Conservation (phyloP, 1,140 invertebrate species). For the Tetramorium parvispinum region DNA sequence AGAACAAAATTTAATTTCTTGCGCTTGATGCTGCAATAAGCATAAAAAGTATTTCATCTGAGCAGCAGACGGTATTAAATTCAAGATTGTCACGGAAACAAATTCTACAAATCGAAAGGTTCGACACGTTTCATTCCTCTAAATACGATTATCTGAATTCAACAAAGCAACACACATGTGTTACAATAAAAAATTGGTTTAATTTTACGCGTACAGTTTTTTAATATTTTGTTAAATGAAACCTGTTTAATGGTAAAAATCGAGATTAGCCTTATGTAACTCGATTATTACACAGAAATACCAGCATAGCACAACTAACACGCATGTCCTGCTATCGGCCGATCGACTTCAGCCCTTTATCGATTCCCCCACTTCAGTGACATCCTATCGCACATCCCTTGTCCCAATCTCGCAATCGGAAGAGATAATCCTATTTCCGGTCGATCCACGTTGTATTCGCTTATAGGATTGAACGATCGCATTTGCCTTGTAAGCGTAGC, state of each 20-base stretch:
- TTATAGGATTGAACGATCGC: slow-evolving; percentile 20
- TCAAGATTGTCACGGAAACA: not conserved
- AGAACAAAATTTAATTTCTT: not conserved
- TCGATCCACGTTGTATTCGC: not conserved
- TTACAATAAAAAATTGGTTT: not conserved
- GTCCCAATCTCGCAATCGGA: slow-evolving; percentile 20
- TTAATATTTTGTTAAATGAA: slow-evolving; percentile 4
- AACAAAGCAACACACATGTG: not conserved
- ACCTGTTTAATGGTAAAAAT: not conserved
- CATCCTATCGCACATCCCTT: not conserved
- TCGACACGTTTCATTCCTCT: not conserved
- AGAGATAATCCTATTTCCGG: slow-evolving; percentile 34
- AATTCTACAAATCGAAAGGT: not conserved
- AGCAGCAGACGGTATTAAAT: not conserved
- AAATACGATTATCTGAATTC: not conserved
- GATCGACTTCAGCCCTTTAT: not conserved
- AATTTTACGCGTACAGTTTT: not conserved
- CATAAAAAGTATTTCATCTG: not conserved
- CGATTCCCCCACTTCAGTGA: not conserved
- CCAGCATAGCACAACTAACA: not conserved
- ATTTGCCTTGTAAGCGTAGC: slow-evolving; percentile 14
- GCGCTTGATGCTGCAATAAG: not conserved
- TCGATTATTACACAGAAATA: not conserved
- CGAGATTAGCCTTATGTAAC: not conserved
- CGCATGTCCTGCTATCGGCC: not conserved